Percentiles rank a stretch among this genome's conserved stretches.
Evolutionary conservation across 2,888 invertebrate genomes (phyloP).

Genomic region (Tubulanus polymorphus): DNA sequence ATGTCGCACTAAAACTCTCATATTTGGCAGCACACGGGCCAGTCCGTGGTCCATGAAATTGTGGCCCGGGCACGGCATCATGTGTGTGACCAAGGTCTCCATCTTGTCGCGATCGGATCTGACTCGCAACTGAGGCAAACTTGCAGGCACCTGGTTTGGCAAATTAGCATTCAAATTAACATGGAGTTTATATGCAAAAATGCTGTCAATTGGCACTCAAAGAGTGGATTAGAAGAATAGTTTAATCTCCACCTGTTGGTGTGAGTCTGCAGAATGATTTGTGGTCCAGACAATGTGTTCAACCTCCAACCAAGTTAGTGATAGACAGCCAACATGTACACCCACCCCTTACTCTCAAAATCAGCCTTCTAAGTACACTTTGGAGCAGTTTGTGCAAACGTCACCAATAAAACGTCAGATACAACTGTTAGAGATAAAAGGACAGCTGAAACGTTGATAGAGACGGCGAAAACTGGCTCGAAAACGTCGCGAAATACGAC

Average conservation of each 20-base stretch:
- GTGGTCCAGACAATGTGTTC: slow-evolving; percentile 1
- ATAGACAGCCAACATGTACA: no score
- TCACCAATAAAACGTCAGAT: no score
- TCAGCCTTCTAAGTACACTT: no score
- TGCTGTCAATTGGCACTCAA: slow-evolving; percentile 4
- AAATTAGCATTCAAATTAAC: slow-evolving; percentile 4
- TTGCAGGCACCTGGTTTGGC: slow-evolving; percentile 2
- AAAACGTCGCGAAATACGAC: no score
- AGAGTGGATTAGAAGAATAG: slow-evolving; percentile 1
- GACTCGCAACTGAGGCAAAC: neutral
- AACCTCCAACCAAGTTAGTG: no score
- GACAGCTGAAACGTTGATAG: no score
- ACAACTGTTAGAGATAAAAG: no score
- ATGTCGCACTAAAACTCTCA: neutral
- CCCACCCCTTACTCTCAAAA: no score
- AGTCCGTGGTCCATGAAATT: neutral
- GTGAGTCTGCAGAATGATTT: slow-evolving; percentile 1
- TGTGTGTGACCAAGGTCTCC: neutral
- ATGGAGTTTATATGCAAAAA: slow-evolving; percentile 3
- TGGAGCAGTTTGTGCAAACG: no score
- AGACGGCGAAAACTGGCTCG: no score
- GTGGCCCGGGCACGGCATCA: neutral
- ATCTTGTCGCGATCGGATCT: neutral
- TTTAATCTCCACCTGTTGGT: neutral
- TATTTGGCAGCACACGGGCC: neutral